phyloP scores from a whole-genome alignment of 1,140 invertebrate species.

The Drosophila sturtevanti region DNA sequence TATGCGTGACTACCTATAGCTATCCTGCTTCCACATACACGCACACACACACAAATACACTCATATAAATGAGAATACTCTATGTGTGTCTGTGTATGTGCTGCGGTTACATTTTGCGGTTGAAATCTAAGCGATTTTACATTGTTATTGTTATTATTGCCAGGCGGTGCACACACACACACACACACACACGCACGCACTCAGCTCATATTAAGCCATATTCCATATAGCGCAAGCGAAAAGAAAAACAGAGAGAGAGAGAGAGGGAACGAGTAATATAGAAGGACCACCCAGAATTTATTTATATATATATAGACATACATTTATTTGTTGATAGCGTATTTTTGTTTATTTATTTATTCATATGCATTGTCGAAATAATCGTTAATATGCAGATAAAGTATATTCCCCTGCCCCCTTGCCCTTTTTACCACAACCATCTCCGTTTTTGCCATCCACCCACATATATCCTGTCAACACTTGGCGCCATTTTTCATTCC shows the following conservation, averaged over 20 bases:
- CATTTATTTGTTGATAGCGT: constrained; percentile 79
- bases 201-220: not conserved
- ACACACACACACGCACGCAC: constrained; percentile 20
- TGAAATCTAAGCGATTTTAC: constrained; percentile 80
- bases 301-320: constrained; percentile 72
- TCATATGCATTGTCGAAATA: constrained; percentile 80
- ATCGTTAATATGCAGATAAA: constrained; percentile 79
- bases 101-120: constrained; percentile 64
- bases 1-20: not conserved
- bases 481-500: constrained; percentile 59
- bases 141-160: constrained; percentile 80
- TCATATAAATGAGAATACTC: not conserved
- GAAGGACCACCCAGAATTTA: constrained; percentile 32
- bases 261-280: not conserved
- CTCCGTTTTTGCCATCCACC: not conserved
- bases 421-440: not conserved
- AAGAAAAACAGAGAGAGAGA: no score
- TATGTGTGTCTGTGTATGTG: not conserved
- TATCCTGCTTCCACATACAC: not conserved
- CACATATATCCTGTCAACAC: constrained; percentile 45
- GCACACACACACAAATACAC: not conserved
- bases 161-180: constrained; percentile 20
- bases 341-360: constrained; percentile 80
- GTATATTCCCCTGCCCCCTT: constrained; percentile 28
- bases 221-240: not conserved